These are phyloP conservation scores for Thyatira batis DNA, from an alignment of 2,888 invertebrate genomes.

Conservation along the genomic window DNA sequence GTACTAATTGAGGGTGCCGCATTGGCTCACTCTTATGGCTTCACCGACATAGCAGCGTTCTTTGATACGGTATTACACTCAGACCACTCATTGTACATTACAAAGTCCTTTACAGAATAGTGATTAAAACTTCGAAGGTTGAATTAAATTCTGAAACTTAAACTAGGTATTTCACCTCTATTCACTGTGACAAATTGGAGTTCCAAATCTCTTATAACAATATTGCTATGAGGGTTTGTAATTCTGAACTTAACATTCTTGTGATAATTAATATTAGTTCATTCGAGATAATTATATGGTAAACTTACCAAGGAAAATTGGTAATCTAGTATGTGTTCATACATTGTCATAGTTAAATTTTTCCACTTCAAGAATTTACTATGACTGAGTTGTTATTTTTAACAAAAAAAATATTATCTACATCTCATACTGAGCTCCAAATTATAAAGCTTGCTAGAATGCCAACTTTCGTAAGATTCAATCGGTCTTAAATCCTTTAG, in stretches of 20 bases:
- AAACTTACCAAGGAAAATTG: too few relatives aligned
- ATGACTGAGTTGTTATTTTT: too few relatives aligned
- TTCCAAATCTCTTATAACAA: not conserved
- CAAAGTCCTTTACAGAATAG: not conserved
- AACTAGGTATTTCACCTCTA: not conserved
- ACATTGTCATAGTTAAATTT: too few relatives aligned
- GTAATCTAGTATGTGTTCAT: too few relatives aligned
- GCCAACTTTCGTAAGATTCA: not conserved
- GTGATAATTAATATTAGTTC: not conserved
- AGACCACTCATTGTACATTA: not conserved
- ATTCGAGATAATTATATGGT: not conserved
- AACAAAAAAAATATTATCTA: not conserved
- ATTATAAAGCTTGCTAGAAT: not conserved
- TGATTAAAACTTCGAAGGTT: not conserved
- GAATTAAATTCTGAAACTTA: not conserved
- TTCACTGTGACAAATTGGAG: not conserved
- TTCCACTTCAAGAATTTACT: too few relatives aligned
- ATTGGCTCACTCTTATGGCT: slow-evolving; percentile 48
- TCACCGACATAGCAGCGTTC: slow-evolving; percentile 59
- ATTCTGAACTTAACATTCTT: too few relatives aligned
- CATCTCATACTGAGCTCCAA: not conserved
- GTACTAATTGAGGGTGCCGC: slow-evolving; percentile 57
- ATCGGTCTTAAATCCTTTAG: not conserved
- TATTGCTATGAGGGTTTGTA: not conserved
- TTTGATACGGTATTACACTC: slow-evolving; percentile 60